These are phyloP conservation scores for Turritopsis rubra DNA, from an alignment of 30 jellyfish, hydroid and myxozoan species.

Conservation along the genomic window DNA sequence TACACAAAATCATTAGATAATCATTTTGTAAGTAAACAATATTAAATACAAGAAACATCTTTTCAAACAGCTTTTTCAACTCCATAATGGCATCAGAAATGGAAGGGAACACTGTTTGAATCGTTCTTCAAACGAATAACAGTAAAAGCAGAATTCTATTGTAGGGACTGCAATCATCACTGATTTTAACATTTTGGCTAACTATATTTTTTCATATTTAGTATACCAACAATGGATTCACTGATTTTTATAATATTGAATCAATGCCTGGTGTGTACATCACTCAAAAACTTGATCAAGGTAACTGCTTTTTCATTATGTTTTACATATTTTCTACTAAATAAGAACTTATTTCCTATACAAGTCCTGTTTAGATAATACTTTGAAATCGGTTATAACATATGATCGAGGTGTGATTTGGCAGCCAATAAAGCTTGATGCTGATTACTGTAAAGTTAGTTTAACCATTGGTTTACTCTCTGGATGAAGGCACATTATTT, in stretches of 20 bases:
- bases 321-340: not conserved
- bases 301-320: not conserved
- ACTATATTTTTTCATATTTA: conserved; percentile 11
- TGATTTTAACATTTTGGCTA: too few species aligned
- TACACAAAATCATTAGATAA: conserved; percentile 58
- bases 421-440: conserved; percentile 45
- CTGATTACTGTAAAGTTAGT: conserved; percentile 17
- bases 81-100: too few species aligned
- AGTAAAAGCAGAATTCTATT: too few species aligned
- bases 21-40: conserved; percentile 58
- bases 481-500: not conserved
- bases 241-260: conserved; percentile 60
- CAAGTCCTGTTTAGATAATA: conserved; percentile 31
- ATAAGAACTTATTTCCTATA: not conserved
- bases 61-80: too few species aligned
- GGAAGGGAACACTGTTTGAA: too few species aligned
- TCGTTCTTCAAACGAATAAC: too few species aligned
- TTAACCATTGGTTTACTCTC: not conserved
- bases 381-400: conserved; percentile 65
- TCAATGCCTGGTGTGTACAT: conserved; percentile 87
- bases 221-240: conserved; percentile 70
- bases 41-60: too few species aligned
- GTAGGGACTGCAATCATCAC: too few species aligned
- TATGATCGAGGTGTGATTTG: conserved; percentile 78
- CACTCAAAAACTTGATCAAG: conserved; percentile 57